Base-by-base conservation (phyloP, 2,113 vertebrate genomes). In the Mobula birostris region DNA sequence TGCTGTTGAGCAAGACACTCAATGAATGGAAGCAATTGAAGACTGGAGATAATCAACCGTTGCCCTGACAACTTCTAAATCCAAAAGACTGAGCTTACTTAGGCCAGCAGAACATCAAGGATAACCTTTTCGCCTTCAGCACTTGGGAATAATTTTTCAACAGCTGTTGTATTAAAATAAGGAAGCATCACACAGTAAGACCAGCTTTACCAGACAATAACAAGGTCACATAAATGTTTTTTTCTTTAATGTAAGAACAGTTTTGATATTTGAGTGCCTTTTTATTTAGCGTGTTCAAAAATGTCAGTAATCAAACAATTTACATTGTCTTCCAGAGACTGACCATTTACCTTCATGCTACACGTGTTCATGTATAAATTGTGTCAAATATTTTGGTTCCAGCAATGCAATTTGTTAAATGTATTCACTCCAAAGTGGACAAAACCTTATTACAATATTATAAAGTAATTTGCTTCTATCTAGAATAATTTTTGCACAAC, bases 51-150 rank as follows among this genome's bases (percentile, higher is more conserved):
- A 92, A 95, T 83, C 94, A 95, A 87, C 95, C 94, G 95, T 95
- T 95, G 95, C 95, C 96, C 95, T 96, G 96, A 96, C 96, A 96
- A 96, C 95, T 95, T 94, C 61, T 94, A 92, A 94, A 95, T 94
- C 92, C 94, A 94, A 95, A 36, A 95, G 29, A 70, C 94, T 77
- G 94, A 79, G 79, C 92, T 95, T 94, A 95, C 56, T 95, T 95
- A 94, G 90, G 66, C 58, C 12, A 95, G 87, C 72, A 95, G 72
- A 94, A 91, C 85, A 94, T 78, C 19, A 76, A 80, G 70, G 94
- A 94, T 90, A 95, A 94, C 95, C 78, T 83, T 94, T 93, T 87
- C 92, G 76, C 94, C 63, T 0, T 14, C 95, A 94, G 63, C 88
- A 80, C 19, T 94, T 82, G 72, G 29, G 19, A 72, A 36, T 56